These are phyloP conservation scores for Agrypnus murinus DNA, from an alignment of 2,888 invertebrate species.

Conservation along the genomic window DNA sequence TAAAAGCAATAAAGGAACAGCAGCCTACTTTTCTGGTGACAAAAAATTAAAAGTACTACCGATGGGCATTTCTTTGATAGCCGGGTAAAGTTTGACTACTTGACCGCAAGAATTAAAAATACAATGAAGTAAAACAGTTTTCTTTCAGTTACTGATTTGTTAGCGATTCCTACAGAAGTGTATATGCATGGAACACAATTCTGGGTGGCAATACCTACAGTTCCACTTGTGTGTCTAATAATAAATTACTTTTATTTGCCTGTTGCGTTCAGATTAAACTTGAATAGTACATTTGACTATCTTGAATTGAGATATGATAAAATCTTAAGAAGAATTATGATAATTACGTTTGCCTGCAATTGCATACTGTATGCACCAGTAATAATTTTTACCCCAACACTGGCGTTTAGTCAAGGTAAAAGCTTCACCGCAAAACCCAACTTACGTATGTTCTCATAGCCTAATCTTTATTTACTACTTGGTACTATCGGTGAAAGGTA, in stretches of 20 bases:
- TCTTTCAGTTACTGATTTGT: too few species aligned
- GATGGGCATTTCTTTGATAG: too few species aligned
- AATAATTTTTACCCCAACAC: conserved; percentile 80
- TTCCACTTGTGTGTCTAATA: conserved; percentile 60
- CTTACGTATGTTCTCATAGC: conserved; percentile 57
- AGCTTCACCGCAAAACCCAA: not conserved
- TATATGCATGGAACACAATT: conserved; percentile 83
- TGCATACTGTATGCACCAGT: conserved; percentile 77
- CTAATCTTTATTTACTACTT: too few species aligned
- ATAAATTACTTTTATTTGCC: conserved; percentile 72
- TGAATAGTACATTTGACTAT: conserved; percentile 82
- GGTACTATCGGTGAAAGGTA: too few species aligned
- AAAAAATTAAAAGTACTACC: too few species aligned
- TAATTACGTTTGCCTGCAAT: conserved; percentile 76
- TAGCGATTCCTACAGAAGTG: conserved; percentile 84
- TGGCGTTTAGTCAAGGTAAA: conserved; percentile 81
- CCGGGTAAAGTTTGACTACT: too few species aligned
- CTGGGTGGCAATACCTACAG: conserved; percentile 69
- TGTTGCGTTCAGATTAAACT: conserved; percentile 81
- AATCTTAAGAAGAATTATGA: conserved; percentile 75
- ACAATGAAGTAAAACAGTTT: too few species aligned
- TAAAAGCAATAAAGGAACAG: too few species aligned
- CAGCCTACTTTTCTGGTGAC: too few species aligned
- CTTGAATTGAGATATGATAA: conserved; percentile 78
- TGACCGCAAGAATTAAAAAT: too few species aligned